phyloP scores from a whole-genome alignment of 2,797 vertebrate genomes.

The Gobio occitaniae region DNA sequence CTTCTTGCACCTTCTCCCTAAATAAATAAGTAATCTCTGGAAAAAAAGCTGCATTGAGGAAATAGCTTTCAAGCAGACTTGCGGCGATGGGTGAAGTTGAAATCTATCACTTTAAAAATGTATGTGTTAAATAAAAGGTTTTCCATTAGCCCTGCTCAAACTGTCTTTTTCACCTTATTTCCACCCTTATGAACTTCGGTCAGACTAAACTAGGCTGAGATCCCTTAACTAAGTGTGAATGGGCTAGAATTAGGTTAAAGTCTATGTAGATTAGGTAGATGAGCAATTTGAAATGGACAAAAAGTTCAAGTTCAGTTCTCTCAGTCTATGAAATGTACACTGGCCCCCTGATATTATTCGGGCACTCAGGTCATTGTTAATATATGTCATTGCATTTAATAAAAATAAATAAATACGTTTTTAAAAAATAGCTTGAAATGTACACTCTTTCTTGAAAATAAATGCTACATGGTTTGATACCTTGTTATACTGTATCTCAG shows the following conservation, averaged over 20 bases:
- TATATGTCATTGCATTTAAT: too few species aligned
- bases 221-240: neutral
- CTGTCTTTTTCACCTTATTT: slow-evolving; percentile 75
- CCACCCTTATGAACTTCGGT: slow-evolving; percentile 68
- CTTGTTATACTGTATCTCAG: too few species aligned
- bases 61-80: slow-evolving; percentile 76
- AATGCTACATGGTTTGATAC: neutral
- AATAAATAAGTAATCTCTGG: slow-evolving; percentile 83
- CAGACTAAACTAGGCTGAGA: slow-evolving; percentile 55
- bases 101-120: slow-evolving; percentile 81
- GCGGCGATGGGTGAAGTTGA: slow-evolving; percentile 63
- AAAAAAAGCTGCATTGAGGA: slow-evolving; percentile 76
- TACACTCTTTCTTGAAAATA: neutral
- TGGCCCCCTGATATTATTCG: neutral
- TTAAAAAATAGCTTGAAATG: too few species aligned
- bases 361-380: too few species aligned
- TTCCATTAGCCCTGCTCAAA: slow-evolving; percentile 75
- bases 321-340: neutral
- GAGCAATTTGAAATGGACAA: neutral
- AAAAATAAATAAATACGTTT: too few species aligned
- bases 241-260: neutral
- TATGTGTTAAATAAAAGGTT: slow-evolving; percentile 76
- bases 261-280: neutral
- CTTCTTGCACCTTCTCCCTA: slow-evolving; percentile 75
- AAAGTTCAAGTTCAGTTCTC: neutral